Percentiles rank a stretch among this genome's conserved stretches.
These are phyloP conservation scores for Melieria crassipennis DNA, from an alignment of 2,888 invertebrate genomes.

Conservation along the genomic window DNA sequence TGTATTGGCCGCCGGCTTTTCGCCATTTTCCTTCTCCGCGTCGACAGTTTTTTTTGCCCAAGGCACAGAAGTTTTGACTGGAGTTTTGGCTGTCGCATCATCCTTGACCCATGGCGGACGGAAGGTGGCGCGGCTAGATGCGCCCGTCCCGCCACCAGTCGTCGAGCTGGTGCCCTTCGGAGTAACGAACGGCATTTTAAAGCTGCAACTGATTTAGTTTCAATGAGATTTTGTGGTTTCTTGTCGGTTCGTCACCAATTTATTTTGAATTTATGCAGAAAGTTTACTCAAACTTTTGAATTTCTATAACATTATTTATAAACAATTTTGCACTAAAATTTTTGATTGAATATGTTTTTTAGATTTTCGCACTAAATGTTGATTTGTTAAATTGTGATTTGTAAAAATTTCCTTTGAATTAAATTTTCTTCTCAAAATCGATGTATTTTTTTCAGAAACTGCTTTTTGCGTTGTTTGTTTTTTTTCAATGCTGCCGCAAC, in stretches of 20 bases:
- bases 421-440: too few relatives aligned
- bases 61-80: slow-evolving; percentile 66
- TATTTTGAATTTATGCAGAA: background rate
- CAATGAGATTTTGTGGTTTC: too few relatives aligned
- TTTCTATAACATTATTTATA: slow-evolving; percentile 20
- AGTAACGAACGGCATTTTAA: slow-evolving; percentile 61
- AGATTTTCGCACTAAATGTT: background rate
- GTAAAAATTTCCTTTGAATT: too few relatives aligned
- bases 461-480: too few relatives aligned
- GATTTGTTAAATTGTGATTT: too few relatives aligned
- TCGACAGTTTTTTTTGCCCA: slow-evolving; percentile 66
- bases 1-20: slow-evolving; percentile 36
- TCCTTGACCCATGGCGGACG: slow-evolving; percentile 78
- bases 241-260: too few relatives aligned
- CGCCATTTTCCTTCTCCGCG: slow-evolving; percentile 47
- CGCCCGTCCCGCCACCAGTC: slow-evolving; percentile 47
- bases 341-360: background rate
- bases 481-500: too few relatives aligned
- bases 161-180: slow-evolving; percentile 52
- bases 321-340: background rate
- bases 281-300: slow-evolving; percentile 8
- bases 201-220: too few relatives aligned
- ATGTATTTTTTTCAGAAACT: too few relatives aligned
- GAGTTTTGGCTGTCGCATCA: slow-evolving; percentile 63
- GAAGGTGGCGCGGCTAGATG: slow-evolving; percentile 70